Conservation (phyloP, 2,888 invertebrate genomes). For the Macaria liturata region DNA sequence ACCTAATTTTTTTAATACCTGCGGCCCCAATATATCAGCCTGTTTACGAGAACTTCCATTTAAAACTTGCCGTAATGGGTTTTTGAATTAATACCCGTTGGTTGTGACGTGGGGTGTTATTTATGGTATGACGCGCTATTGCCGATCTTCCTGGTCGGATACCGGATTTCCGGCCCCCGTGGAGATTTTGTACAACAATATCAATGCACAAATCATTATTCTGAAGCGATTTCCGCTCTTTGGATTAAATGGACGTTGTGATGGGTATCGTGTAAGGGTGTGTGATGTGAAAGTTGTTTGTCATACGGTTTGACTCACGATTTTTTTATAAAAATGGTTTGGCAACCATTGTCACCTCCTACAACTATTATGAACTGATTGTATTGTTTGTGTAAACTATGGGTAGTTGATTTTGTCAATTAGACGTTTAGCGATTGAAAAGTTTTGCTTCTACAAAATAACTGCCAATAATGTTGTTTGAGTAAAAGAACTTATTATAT, state of each 20-base stretch:
- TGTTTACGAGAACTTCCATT: constrained; percentile 62
- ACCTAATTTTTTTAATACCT: constrained; percentile 48
- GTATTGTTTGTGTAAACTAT: too few species aligned
- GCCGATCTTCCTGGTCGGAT: constrained; percentile 39
- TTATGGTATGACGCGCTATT: constrained; percentile 51
- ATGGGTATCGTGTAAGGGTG: background rate
- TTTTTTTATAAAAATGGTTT: too few species aligned
- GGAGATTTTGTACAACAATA: constrained; percentile 31
- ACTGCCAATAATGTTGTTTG: too few species aligned
- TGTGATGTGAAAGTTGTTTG: too few species aligned
- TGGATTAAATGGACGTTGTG: constrained; percentile 12
- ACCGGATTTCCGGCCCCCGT: constrained; percentile 30
- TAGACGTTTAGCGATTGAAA: too few species aligned
- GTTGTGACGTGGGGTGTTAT: constrained; percentile 58
- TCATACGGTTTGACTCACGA: too few species aligned
- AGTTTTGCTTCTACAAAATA: too few species aligned
- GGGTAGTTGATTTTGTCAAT: too few species aligned
- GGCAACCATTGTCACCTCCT: too few species aligned
- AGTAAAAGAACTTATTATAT: too few species aligned
- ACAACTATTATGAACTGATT: too few species aligned
- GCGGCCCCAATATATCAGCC: constrained; percentile 50
- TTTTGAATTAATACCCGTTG: constrained; percentile 67
- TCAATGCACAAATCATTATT: constrained; percentile 32
- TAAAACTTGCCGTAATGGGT: constrained; percentile 68
- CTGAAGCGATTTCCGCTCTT: constrained; percentile 22